Base-by-base conservation (phyloP, 2,113 vertebrate genomes). In the Taurulus bubalis region DNA sequence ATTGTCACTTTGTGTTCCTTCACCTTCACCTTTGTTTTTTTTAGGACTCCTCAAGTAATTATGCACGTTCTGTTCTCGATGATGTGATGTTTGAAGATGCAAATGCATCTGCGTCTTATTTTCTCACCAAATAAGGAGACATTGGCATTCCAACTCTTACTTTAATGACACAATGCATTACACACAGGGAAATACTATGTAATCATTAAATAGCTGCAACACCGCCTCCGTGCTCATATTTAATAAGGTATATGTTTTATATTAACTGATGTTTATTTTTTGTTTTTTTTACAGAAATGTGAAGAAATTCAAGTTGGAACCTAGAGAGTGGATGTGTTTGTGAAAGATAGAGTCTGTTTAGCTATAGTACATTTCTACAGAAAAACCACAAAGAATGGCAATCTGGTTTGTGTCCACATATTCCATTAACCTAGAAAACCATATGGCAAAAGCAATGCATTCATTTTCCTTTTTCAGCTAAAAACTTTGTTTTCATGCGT, bases 251-350 rank as follows among this genome's bases (percentile, higher is more conserved):
- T 45, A 34, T 55, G 8, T 7, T 24, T 75, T 28, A 34, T 42
- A 30, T 55, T 22, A 62, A 55, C 6, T 34, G 3, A 32, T 56
- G 15, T 36, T 12, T 30, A 20, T 10, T 3, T 38, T 55, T 34
- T 9, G 1, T 11, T 69, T 58, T 49, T 38, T 40, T 32, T 22
- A 45, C 34, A 71, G 63, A 70, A 58, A 83, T 80, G 26, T 18
- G 11, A 65, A 64, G 28, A 47, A 51, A n/a, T 32, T 34, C 12
- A 56, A 69, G 40, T 28, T 26, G 36, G 40, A 64, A 15, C 15
- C 58, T 73, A 6, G 32, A 70, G 68, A 71, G 38, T n/a, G 20
- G 3, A 15, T 49, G 22, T n/a, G 45, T 79, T 45, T 63, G 38
- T 67, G 4, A 36, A 47, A 73, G 67, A 72, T 62, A 2, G 1